Evolutionary conservation across 2,888 invertebrate genomes (phyloP).

Genomic region (Bhutanitis thaidina): DNA sequence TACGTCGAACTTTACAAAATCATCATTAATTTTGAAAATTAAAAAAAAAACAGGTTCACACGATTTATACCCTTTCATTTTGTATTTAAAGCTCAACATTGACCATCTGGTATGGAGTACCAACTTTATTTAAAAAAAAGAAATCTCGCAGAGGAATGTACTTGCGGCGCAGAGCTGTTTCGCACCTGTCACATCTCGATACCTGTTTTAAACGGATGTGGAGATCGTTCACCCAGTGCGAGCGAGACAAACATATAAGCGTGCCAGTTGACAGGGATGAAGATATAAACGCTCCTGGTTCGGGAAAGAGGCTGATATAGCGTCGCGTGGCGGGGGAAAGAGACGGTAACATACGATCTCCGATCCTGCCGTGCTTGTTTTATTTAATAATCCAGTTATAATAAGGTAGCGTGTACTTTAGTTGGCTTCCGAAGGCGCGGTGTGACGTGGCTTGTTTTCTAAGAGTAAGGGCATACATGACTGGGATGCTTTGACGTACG

Average conservation of each 20-base stretch:
- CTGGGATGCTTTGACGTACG: constrained; percentile 7
- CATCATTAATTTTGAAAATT: too few relatives aligned
- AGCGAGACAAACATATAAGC: constrained; percentile 43
- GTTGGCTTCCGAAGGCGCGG: constrained; percentile 18
- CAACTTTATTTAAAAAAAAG: constrained; percentile 26
- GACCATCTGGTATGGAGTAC: neutral
- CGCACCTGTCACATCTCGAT: constrained; percentile 61
- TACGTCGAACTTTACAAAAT: too few relatives aligned
- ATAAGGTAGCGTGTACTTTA: constrained; percentile 26
- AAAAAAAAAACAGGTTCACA: neutral
- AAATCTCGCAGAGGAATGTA: constrained; percentile 55
- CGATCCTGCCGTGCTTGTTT: constrained; percentile 42
- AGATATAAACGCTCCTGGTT: constrained; percentile 1
- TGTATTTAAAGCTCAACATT: neutral
- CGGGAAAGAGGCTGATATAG: constrained; percentile 28
- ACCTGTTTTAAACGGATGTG: constrained; percentile 64
- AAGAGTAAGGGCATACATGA: neutral
- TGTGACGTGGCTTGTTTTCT: constrained; percentile 7
- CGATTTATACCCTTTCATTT: neutral
- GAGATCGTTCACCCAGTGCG: constrained; percentile 57
- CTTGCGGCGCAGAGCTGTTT: constrained; percentile 42
- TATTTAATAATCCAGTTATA: constrained; percentile 26
- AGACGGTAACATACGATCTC: constrained; percentile 30
- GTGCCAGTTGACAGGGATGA: constrained; percentile 28
- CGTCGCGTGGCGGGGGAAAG: constrained; percentile 60